A percentile compares a stretch with the other conserved stretches of the same genome.
These are phyloP conservation scores for Gadopsis marmoratus DNA, from an alignment of 2,797 vertebrate species.

Conservation along the genomic window DNA sequence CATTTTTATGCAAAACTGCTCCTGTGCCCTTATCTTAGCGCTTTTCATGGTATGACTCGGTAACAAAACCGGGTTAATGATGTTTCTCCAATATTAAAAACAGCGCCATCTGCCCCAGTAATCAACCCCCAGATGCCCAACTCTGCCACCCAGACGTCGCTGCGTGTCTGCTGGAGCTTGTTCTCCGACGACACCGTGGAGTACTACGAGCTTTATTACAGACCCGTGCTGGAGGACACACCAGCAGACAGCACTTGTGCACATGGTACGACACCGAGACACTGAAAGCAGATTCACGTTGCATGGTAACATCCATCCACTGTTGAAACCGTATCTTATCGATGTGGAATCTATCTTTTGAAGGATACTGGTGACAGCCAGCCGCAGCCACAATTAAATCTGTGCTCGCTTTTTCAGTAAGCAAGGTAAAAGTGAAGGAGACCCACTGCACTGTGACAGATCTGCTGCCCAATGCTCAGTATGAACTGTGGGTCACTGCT, in stretches of 20 bases:
- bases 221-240: constrained; percentile 84
- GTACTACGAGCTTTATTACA: constrained; percentile 90
- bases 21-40: not conserved
- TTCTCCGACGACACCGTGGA: constrained; percentile 95
- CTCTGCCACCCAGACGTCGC: constrained; percentile 90
- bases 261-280: constrained; percentile 78
- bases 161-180: constrained; percentile 94
- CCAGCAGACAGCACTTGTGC: constrained; percentile 67
- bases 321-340: constrained; percentile 18
- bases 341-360: not conserved
- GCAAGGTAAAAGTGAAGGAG: constrained; percentile 90
- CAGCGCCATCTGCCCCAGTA: constrained; percentile 95
- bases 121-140: constrained; percentile 93
- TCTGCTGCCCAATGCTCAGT: constrained; percentile 93
- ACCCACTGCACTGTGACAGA: constrained; percentile 91
- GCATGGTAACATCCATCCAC: constrained; percentile 47
- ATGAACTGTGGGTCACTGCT: constrained; percentile 96
- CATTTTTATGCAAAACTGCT: not conserved
- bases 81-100: constrained; percentile 19
- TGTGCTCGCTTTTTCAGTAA: constrained; percentile 77
- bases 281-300: constrained; percentile 1
- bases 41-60: not conserved
- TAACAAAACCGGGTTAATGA: not conserved
- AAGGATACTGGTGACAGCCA: not conserved
- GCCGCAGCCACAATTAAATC: not conserved